phyloP scores from a whole-genome alignment of 2,888 invertebrate species.

The Tuta absoluta region DNA sequence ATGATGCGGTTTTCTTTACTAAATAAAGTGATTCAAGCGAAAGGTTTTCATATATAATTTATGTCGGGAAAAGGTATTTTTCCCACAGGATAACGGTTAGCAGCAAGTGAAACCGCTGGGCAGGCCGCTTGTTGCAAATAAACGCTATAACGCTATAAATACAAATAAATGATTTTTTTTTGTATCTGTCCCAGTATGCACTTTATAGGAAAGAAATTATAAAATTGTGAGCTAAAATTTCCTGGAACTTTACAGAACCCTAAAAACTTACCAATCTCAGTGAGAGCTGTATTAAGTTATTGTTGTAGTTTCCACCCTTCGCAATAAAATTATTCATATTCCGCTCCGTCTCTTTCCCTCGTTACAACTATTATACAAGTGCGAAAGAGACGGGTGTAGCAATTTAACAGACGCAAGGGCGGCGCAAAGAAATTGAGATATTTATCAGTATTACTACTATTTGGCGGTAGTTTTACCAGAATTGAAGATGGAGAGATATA shows the following conservation, averaged over 20 bases:
- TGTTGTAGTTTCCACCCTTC: conserved; percentile 25
- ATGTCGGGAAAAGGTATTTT: no score
- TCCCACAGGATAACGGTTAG: no score
- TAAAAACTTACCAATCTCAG: conserved; percentile 22
- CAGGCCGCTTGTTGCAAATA: no score
- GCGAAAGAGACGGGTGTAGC: conserved; percentile 10
- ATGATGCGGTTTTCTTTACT: no score
- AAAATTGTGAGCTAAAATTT: no score
- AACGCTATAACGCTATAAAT: no score
- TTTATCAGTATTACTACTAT: conserved; percentile 27
- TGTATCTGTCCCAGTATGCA: no score
- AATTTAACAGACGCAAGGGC: conserved; percentile 25
- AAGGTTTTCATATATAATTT: no score
- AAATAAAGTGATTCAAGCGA: no score
- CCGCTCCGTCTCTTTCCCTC: conserved; percentile 10
- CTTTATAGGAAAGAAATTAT: no score
- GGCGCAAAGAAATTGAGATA: conserved; percentile 25
- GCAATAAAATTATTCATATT: conserved; percentile 28
- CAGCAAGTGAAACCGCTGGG: no score
- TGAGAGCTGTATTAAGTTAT: conserved; percentile 27
- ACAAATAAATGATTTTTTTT: no score
- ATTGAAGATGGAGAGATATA: neutral
- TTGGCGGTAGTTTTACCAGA: neutral
- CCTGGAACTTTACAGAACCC: conserved; percentile 9
- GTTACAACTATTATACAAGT: neutral